Percentiles rank a stretch among this genome's conserved stretches.
phyloP scores from a whole-genome alignment of 2,797 vertebrate species.

The Merluccius polli region DNA sequence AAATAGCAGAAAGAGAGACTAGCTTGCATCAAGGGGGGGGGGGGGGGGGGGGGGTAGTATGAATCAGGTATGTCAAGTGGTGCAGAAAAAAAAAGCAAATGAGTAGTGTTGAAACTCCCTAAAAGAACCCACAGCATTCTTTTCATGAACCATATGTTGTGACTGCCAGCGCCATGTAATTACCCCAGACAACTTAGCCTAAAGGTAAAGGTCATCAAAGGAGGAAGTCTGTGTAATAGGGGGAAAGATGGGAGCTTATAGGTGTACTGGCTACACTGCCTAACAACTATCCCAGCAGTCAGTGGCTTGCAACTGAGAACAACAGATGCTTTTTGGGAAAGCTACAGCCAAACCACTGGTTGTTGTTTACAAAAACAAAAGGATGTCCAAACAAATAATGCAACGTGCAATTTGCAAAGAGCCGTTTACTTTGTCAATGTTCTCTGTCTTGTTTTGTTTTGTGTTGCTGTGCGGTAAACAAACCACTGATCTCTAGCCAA shows the following conservation, averaged over 20 bases:
- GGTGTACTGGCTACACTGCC: conserved; percentile 19
- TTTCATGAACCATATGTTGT: conserved; percentile 49
- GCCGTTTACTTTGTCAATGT: neutral
- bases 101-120: conserved; percentile 35
- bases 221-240: conserved; percentile 20
- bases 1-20: neutral
- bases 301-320: too few relatives aligned
- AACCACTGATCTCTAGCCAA: neutral
- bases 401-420: neutral
- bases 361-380: neutral
- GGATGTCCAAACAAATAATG: neutral
- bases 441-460: neutral
- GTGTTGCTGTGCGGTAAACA: neutral
- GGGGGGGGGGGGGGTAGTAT: conserved; percentile 8
- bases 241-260: conserved; percentile 7
- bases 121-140: conserved; percentile 39
- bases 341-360: neutral
- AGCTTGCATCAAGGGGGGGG: conserved; percentile 26
- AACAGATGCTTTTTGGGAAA: neutral
- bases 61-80: neutral
- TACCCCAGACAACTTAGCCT: conserved; percentile 43
- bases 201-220: conserved; percentile 53
- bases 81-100: neutral
- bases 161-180: conserved; percentile 44
- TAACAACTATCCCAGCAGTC: neutral